phyloP scores from a whole-genome alignment of 2,888 invertebrate species.

The Marasmarcha lunaedactyla region DNA sequence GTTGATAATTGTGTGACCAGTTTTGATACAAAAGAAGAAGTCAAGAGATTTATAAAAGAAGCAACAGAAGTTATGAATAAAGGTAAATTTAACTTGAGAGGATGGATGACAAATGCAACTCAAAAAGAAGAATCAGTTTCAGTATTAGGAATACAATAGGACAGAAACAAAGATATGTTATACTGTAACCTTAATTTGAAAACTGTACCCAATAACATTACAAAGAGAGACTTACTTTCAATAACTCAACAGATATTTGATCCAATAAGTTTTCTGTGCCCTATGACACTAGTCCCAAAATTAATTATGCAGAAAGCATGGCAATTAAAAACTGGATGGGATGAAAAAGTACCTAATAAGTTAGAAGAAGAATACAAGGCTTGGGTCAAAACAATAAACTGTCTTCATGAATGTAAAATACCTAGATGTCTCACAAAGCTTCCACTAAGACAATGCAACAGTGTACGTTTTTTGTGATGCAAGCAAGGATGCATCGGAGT shows the following conservation, averaged over 20 bases:
- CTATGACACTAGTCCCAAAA: conserved; percentile 1
- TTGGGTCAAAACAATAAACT: neutral
- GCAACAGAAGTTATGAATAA: conserved; percentile 8
- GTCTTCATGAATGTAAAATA: neutral
- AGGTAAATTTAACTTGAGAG: conserved; percentile 11
- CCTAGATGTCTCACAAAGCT: conserved; percentile 1
- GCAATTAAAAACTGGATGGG: conserved; percentile 2
- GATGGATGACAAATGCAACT: conserved; percentile 7
- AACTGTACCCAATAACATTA: conserved; percentile 1
- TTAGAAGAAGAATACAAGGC: neutral
- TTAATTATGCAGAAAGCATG: conserved; percentile 2
- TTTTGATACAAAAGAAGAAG: conserved; percentile 6
- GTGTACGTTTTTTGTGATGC: conserved; percentile 9
- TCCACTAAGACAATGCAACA: neutral
- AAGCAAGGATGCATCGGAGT: conserved; percentile 1
- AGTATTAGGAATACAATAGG: conserved; percentile 11
- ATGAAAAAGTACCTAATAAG: neutral
- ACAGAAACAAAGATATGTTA: conserved; percentile 5
- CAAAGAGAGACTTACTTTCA: conserved; percentile 9
- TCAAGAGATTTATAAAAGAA: conserved; percentile 9
- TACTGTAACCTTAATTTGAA: conserved; percentile 3
- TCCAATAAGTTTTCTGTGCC: conserved; percentile 2
- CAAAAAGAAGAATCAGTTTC: conserved; percentile 1
- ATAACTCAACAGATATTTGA: conserved; percentile 7
- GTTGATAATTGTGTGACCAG: conserved; percentile 14